A percentile compares a stretch with the other conserved stretches of the same genome.
Evolutionary conservation across 2,888 invertebrate genomes (phyloP).

Genomic region (Heliothis peltigera): DNA sequence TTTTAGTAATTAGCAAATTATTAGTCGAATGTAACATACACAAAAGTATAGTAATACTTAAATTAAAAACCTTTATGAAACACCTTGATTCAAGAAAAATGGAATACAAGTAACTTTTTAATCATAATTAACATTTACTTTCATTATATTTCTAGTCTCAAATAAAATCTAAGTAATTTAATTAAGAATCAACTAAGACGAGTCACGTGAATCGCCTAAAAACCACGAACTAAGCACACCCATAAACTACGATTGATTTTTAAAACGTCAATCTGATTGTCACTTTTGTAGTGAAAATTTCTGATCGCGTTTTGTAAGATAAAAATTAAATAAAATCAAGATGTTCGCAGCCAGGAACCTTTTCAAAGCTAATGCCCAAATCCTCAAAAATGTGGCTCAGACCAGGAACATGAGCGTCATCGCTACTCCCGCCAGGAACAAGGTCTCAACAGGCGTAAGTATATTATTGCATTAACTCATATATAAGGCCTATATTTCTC

Average conservation of each 20-base stretch:
- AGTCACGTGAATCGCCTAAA: constrained; percentile 31
- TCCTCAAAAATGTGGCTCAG: constrained; percentile 78
- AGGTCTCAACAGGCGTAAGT: constrained; percentile 80
- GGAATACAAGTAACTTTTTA: too few relatives aligned
- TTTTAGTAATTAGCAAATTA: neutral
- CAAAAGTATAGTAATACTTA: too few relatives aligned
- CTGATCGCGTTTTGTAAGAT: constrained; percentile 45
- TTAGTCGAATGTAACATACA: too few relatives aligned
- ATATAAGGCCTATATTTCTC: neutral
- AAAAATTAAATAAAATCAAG: constrained; percentile 63
- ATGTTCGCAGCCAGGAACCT: constrained; percentile 81
- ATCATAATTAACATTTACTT: too few relatives aligned
- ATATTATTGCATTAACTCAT: constrained; percentile 12
- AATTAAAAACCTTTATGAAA: too few relatives aligned
- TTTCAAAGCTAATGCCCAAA: constrained; percentile 73
- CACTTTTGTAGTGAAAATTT: constrained; percentile 26
- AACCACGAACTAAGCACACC: neutral
- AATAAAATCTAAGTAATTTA: neutral
- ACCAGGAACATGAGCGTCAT: constrained; percentile 81
- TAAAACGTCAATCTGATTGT: constrained; percentile 1
- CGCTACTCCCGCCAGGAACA: constrained; percentile 75
- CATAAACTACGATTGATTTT: constrained; percentile 50
- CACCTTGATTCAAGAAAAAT: too few relatives aligned
- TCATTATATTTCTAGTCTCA: too few relatives aligned
- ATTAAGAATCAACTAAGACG: neutral